These are phyloP conservation scores for Thumatha senex DNA, from an alignment of 2,888 invertebrate genomes.

Conservation along the genomic window DNA sequence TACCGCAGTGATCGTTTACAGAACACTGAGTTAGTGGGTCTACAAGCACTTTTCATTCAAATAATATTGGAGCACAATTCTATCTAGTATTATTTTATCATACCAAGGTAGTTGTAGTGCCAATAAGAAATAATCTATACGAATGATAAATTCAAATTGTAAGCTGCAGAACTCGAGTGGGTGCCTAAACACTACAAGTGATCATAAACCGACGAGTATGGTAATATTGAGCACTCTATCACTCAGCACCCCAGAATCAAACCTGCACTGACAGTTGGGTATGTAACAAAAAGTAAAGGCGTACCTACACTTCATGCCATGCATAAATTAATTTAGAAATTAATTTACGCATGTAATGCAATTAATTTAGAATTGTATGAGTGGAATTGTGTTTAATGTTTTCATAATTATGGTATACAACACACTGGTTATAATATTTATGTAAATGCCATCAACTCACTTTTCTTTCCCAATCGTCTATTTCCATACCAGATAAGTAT, in stretches of 20 bases:
- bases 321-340: no score
- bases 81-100: constrained; percentile 55
- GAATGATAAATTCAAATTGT: constrained; percentile 77
- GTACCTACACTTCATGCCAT: constrained; percentile 5
- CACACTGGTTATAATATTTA: no score
- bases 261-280: constrained; percentile 54
- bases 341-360: no score
- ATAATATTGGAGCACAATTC: constrained; percentile 25
- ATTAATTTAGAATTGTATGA: no score
- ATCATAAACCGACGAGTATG: constrained; percentile 79
- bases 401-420: no score
- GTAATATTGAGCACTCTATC: constrained; percentile 67
- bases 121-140: constrained; percentile 75
- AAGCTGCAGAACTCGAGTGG: constrained; percentile 68
- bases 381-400: no score
- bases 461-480: no score
- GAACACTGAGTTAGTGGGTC: no score
- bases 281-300: constrained; percentile 49
- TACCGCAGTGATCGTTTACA: no score
- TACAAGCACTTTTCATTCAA: constrained; percentile 15
- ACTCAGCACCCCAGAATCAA: constrained; percentile 60
- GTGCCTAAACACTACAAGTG: constrained; percentile 78
- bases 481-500: no score
- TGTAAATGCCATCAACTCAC: no score
- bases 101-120: constrained; percentile 67